phyloP scores from a whole-genome alignment of 2,888 invertebrate genomes.

The Asteroscopus sphinx region DNA sequence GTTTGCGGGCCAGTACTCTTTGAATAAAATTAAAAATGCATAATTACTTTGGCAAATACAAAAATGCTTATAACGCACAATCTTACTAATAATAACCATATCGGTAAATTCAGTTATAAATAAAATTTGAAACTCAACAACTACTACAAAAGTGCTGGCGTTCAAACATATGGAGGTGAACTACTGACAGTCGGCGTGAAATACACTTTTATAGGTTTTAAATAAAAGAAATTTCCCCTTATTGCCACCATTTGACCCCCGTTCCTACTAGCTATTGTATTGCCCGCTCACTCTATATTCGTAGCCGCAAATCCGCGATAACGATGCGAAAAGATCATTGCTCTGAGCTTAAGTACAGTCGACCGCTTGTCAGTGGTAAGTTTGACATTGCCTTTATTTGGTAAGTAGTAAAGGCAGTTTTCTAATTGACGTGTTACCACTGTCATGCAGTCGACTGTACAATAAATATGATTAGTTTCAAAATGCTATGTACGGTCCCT shows the following conservation, averaged over 20 bases:
- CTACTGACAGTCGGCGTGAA: conserved; percentile 66
- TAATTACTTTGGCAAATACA: conserved; percentile 83
- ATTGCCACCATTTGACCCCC: conserved; percentile 64
- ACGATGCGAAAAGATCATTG: too few species aligned
- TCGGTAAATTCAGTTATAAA: conserved; percentile 69
- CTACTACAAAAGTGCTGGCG: conserved; percentile 73
- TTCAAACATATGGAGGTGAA: conserved; percentile 65
- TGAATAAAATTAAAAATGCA: conserved; percentile 82
- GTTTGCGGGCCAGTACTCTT: conserved; percentile 78
- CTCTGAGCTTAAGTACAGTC: too few species aligned
- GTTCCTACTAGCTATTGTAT: conserved; percentile 63
- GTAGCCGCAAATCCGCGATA: too few species aligned
- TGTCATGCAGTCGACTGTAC: too few species aligned
- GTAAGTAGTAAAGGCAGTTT: too few species aligned
- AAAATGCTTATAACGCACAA: conserved; percentile 69
- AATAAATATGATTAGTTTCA: too few species aligned
- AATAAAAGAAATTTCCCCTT: conserved; percentile 79
- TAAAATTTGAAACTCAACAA: conserved; percentile 71
- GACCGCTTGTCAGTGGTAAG: too few species aligned
- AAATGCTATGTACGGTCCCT: too few species aligned
- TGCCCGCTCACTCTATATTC: too few species aligned
- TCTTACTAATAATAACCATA: conserved; percentile 62
- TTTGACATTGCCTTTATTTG: too few species aligned
- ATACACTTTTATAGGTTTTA: conserved; percentile 75
- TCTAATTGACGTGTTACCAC: too few species aligned